These are phyloP conservation scores for Dryoscopus gambensis DNA, from an alignment of 2,113 vertebrate species.

Conservation along the genomic window DNA sequence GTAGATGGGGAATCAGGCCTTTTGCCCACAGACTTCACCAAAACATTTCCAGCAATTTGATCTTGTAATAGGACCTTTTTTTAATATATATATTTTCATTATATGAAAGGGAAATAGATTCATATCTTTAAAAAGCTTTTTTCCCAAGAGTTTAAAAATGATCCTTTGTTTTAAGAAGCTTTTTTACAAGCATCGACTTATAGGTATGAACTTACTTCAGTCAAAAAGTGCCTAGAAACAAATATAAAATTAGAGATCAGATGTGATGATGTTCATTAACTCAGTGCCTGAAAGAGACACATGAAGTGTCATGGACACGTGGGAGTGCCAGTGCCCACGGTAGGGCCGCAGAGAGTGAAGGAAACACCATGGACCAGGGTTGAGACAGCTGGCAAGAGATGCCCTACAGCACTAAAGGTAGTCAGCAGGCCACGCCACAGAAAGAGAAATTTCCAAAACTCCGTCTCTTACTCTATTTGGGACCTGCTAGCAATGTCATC, in stretches of 20 bases:
- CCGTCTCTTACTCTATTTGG: not conserved
- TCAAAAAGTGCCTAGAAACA: not conserved
- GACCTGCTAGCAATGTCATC: not conserved
- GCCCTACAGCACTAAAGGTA: not conserved
- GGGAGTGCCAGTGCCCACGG: not conserved
- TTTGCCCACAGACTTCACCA: not conserved
- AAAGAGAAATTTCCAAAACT: not conserved
- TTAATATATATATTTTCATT: not conserved
- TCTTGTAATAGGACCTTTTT: not conserved
- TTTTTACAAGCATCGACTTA: not conserved
- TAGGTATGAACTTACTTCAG: not conserved
- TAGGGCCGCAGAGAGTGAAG: not conserved
- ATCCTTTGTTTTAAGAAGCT: not conserved
- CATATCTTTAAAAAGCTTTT: not conserved
- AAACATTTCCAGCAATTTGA: not conserved
- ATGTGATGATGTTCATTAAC: not conserved
- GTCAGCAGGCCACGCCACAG: not conserved
- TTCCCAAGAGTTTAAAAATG: not conserved
- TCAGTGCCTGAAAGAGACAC: not conserved
- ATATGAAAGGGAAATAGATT: not conserved
- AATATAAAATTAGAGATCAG: not conserved
- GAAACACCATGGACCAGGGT: fast-evolving
- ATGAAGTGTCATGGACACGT: not conserved
- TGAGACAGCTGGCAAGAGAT: not conserved
- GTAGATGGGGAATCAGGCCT: not conserved